Evolutionary conservation across 2,888 invertebrate genomes (phyloP).

Genomic region (Elysia crispata): DNA sequence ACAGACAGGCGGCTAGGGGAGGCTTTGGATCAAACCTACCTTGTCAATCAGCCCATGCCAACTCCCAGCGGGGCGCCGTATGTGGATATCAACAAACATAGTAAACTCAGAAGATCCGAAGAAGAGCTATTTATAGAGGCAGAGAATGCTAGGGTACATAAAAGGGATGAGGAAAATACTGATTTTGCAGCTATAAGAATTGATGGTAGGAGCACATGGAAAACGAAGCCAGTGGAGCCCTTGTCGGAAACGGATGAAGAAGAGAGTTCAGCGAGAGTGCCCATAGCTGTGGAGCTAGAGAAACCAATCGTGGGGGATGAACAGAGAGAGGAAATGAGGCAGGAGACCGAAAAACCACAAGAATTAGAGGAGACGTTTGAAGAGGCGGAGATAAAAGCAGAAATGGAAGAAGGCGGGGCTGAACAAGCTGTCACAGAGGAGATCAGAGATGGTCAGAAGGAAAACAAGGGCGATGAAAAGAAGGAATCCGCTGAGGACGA

Average conservation of each 20-base stretch:
- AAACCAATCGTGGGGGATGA: background rate
- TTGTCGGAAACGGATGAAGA: background rate
- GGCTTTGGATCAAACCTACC: background rate
- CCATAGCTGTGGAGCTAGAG: background rate
- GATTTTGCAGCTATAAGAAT: background rate
- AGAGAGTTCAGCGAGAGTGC: background rate
- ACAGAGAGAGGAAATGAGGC: background rate
- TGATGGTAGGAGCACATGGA: background rate
- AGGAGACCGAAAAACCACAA: slow-evolving; percentile 11
- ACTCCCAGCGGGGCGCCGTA: background rate
- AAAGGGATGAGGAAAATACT: no score
- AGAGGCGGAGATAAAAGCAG: background rate
- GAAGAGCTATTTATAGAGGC: background rate
- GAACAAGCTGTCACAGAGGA: background rate
- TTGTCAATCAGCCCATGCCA: slow-evolving; percentile 11
- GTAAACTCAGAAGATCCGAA: background rate
- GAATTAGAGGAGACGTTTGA: background rate
- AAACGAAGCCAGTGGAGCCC: background rate
- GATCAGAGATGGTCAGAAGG: background rate
- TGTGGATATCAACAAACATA: background rate
- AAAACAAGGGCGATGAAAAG: background rate
- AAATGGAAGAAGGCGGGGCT: background rate
- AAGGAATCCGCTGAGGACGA: no score
- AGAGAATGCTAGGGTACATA: background rate
- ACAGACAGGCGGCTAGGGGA: background rate